Conservation (phyloP, 2,888 invertebrate genomes). For the Periphyllus acericola region DNA sequence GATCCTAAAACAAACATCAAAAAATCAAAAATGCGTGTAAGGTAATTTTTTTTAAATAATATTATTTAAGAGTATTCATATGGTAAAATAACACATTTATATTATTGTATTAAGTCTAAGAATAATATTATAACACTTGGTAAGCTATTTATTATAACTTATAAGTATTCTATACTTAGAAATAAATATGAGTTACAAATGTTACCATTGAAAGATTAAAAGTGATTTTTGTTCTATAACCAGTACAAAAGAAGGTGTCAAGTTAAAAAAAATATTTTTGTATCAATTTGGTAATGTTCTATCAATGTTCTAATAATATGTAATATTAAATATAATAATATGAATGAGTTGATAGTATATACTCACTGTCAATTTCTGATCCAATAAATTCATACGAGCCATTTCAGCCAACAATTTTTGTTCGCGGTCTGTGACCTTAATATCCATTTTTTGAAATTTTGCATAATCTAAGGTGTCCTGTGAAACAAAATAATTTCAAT, state of each 20-base stretch:
- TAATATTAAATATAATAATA: background rate
- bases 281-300: background rate
- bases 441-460: background rate
- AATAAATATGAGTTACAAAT: background rate
- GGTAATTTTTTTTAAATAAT: background rate
- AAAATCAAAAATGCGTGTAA: background rate
- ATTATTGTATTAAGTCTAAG: too few relatives aligned
- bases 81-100: too few relatives aligned
- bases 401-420: slow-evolving; percentile 44
- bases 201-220: background rate
- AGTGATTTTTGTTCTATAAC: background rate
- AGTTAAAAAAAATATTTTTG: background rate
- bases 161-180: background rate
- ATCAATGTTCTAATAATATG: background rate
- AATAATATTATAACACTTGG: too few relatives aligned
- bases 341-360: too few relatives aligned
- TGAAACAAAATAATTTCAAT: background rate
- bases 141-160: background rate
- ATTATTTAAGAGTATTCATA: background rate
- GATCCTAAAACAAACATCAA: slow-evolving; percentile 28
- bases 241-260: background rate
- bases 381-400: slow-evolving; percentile 33
- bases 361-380: slow-evolving; percentile 44
- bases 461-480: background rate
- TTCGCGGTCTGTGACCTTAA: slow-evolving; percentile 9